Conservation (phyloP, 2,113 vertebrate species). For the Muscicapa adusta region DNA sequence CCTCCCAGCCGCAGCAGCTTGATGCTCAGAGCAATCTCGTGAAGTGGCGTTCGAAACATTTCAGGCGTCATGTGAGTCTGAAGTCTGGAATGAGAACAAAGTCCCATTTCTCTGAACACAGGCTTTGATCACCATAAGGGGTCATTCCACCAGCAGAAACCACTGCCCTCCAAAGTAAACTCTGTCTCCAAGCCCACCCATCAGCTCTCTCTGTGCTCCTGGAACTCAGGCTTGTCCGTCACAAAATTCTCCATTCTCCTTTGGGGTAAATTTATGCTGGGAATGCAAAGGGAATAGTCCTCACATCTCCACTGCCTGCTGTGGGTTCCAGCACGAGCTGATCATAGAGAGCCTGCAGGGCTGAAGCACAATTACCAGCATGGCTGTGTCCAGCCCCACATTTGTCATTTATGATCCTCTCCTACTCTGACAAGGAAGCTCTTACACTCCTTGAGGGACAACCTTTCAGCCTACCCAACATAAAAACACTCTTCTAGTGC, state of each 20-base stretch:
- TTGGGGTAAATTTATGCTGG: neutral
- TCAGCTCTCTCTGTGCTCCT: neutral
- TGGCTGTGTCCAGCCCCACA: neutral
- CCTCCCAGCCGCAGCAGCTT: constrained; percentile 89
- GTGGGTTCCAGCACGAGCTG: neutral
- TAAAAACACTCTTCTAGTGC: neutral
- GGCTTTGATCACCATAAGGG: neutral
- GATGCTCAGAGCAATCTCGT: constrained; percentile 93
- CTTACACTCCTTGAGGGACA: neutral
- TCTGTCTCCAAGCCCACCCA: neutral
- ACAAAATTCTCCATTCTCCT: neutral
- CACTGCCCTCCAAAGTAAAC: neutral
- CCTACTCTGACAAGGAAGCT: neutral
- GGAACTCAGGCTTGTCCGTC: neutral
- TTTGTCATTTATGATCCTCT: neutral
- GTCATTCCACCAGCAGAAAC: neutral
- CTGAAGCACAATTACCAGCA: neutral
- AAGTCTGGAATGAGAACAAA: constrained; percentile 70
- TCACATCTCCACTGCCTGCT: neutral
- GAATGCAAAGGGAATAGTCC: neutral
- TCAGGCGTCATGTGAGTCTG: constrained; percentile 95
- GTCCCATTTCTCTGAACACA: neutral
- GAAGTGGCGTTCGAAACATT: constrained; percentile 93
- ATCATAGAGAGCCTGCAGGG: neutral
- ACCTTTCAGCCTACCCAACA: neutral